Evolutionary conservation across 53 echinoderm and acorn worm genomes (phyloP).

Genomic region (Holothuria leucospilota): DNA sequence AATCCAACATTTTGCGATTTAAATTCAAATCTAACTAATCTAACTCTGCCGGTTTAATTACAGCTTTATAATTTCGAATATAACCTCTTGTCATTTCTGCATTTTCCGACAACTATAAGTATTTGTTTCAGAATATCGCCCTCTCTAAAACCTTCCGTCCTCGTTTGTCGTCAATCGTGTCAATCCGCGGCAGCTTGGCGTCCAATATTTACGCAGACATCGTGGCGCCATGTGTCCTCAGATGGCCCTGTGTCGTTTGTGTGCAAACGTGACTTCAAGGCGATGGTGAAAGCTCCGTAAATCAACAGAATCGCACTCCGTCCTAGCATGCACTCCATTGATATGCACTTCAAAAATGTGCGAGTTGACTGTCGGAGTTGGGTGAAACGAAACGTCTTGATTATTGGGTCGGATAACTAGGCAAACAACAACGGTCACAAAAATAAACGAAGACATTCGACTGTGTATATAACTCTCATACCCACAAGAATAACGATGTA

Average conservation of each 20-base stretch:
- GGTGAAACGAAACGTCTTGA: slow-evolving; percentile 16
- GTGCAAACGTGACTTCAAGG: slow-evolving; percentile 43
- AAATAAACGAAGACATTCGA: slow-evolving; percentile 30
- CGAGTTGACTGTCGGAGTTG: neutral
- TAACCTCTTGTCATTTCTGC: no score
- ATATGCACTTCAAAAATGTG: no score
- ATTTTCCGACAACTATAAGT: no score
- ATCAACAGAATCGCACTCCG: slow-evolving; percentile 15
- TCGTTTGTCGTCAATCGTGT: slow-evolving; percentile 25
- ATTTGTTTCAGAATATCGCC: slow-evolving; percentile 6
- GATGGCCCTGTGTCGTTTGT: slow-evolving; percentile 49
- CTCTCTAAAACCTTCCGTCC: neutral
- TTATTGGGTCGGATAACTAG: slow-evolving; percentile 44
- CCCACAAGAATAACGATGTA: neutral
- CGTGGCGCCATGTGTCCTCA: slow-evolving; percentile 40
- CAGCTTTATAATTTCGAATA: no score
- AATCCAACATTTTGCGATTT: no score
- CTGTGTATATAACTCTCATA: slow-evolving; percentile 7
- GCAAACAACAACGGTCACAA: slow-evolving; percentile 34
- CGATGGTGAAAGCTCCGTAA: slow-evolving; percentile 43
- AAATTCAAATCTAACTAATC: no score
- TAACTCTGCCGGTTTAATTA: no score
- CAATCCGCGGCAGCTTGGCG: slow-evolving; percentile 40
- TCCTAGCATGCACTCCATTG: slow-evolving; percentile 13
- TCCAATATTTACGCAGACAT: slow-evolving; percentile 48